These are phyloP conservation scores for Campylomormyrus numenius DNA, from an alignment of 2,113 vertebrate species.

Conservation along the genomic window DNA sequence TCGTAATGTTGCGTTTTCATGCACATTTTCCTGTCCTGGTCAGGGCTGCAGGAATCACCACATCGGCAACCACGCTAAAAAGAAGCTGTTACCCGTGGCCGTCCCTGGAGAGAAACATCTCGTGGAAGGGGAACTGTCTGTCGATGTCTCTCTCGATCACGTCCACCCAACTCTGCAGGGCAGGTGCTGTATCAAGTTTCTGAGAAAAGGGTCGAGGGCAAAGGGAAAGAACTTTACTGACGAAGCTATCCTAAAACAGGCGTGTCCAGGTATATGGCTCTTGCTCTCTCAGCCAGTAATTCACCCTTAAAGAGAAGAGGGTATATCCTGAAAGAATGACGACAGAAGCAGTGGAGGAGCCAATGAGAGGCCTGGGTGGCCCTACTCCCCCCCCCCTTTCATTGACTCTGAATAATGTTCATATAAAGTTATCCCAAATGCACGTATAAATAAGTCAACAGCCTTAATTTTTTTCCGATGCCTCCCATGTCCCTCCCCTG, in stretches of 20 bases:
- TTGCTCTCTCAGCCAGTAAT: not conserved
- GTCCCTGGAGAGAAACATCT: conserved; percentile 81
- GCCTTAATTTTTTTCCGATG: too few species aligned
- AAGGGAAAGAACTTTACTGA: not conserved
- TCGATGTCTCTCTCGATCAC: conserved; percentile 76
- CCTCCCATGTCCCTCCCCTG: too few species aligned
- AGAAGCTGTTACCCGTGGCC: conserved; percentile 65
- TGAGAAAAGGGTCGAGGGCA: conserved; percentile 20
- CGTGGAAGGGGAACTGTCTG: conserved; percentile 83
- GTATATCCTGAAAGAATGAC: not conserved
- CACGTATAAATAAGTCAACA: not conserved
- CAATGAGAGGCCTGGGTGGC: not conserved
- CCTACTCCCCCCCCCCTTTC: too few species aligned
- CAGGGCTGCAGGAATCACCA: not conserved
- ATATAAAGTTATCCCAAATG: not conserved
- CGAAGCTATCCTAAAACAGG: not conserved
- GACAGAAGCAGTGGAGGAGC: not conserved
- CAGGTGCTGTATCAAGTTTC: conserved; percentile 55
- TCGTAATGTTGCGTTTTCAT: not conserved
- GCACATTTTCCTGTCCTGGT: not conserved
- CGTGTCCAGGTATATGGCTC: not conserved
- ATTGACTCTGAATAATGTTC: too few species aligned
- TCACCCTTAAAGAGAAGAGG: not conserved
- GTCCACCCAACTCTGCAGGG: conserved; percentile 76
- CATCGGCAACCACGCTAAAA: not conserved